These are phyloP conservation scores for Drosophila leontia DNA, from an alignment of 1,140 invertebrate genomes.

Conservation along the genomic window DNA sequence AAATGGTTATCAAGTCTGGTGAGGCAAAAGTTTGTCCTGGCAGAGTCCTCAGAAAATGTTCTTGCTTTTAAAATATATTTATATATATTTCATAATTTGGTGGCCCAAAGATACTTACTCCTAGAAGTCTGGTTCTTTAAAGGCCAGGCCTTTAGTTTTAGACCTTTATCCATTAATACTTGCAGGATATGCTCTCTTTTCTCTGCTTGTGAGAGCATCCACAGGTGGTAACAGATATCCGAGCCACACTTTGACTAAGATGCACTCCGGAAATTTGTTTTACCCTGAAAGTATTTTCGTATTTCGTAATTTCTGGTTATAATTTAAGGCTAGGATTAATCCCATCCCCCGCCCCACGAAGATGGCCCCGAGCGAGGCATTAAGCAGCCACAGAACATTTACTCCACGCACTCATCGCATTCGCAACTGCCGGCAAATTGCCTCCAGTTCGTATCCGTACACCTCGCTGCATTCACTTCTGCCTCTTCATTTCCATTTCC, in stretches of 20 bases:
- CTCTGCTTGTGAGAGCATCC: neutral
- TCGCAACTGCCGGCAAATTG: constrained; percentile 61
- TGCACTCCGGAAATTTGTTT: neutral
- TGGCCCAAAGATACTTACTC: too few species aligned
- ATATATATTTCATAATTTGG: neutral
- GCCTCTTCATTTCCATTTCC: constrained; percentile 6
- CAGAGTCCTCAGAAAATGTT: neutral
- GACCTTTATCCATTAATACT: neutral
- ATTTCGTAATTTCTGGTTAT: constrained; percentile 16
- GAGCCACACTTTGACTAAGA: neutral
- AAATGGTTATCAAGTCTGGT: constrained; percentile 25
- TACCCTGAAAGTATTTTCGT: neutral
- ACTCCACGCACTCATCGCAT: constrained; percentile 41
- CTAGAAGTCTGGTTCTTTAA: too few species aligned
- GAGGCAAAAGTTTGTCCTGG: constrained; percentile 16
- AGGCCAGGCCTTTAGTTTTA: neutral
- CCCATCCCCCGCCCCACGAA: neutral
- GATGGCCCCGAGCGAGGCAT: constrained; percentile 39
- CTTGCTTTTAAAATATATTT: neutral
- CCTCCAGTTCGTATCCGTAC: constrained; percentile 45
- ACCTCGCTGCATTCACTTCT: constrained; percentile 48
- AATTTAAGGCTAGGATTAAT: constrained; percentile 34
- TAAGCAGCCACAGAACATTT: constrained; percentile 46
- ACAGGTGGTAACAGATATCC: neutral
- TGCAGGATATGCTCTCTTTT: neutral